These are phyloP conservation scores for Misgurnus anguillicaudatus DNA, from an alignment of 2,113 vertebrate species.

Conservation along the genomic window DNA sequence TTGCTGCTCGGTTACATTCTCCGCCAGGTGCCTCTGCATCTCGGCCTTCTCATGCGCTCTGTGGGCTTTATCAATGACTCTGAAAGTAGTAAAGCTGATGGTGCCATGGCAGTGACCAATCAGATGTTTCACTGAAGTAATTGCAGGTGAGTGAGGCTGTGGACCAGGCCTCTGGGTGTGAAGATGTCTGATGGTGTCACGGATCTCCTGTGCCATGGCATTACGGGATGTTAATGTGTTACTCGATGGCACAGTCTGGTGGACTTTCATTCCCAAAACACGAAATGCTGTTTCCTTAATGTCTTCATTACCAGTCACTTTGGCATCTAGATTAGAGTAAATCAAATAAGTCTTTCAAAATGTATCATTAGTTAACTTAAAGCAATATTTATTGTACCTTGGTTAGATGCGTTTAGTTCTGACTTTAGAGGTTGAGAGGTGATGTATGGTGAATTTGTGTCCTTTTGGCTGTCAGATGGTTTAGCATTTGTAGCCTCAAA, in stretches of 20 bases:
- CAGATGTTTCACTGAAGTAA: slow-evolving; percentile 30
- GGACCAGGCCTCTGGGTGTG: slow-evolving; percentile 8
- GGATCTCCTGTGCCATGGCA: slow-evolving; percentile 44
- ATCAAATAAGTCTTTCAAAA: neutral
- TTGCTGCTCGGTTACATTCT: slow-evolving; percentile 16
- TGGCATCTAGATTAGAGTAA: neutral
- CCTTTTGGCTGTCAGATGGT: neutral
- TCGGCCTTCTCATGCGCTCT: slow-evolving; percentile 47
- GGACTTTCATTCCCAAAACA: slow-evolving; percentile 56
- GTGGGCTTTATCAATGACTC: slow-evolving; percentile 62
- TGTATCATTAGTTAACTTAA: neutral
- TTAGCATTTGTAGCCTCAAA: slow-evolving; percentile 9
- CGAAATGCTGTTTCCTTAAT: slow-evolving; percentile 45
- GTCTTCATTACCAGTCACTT: slow-evolving; percentile 17
- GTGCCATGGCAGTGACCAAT: slow-evolving; percentile 33
- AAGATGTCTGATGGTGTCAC: slow-evolving; percentile 41
- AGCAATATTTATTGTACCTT: neutral
- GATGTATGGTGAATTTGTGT: slow-evolving; percentile 31
- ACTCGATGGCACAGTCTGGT: slow-evolving; percentile 24
- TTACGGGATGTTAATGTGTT: slow-evolving; percentile 39
- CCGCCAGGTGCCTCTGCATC: slow-evolving; percentile 12
- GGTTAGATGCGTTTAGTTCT: neutral
- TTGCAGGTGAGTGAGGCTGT: neutral
- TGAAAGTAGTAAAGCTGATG: slow-evolving; percentile 54
- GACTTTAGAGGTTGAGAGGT: slow-evolving; percentile 2